Percentiles rank a stretch among this genome's conserved stretches.
Evolutionary conservation across 2,113 vertebrate genomes (phyloP).

Genomic region (Periophthalmodon schlosseri): DNA sequence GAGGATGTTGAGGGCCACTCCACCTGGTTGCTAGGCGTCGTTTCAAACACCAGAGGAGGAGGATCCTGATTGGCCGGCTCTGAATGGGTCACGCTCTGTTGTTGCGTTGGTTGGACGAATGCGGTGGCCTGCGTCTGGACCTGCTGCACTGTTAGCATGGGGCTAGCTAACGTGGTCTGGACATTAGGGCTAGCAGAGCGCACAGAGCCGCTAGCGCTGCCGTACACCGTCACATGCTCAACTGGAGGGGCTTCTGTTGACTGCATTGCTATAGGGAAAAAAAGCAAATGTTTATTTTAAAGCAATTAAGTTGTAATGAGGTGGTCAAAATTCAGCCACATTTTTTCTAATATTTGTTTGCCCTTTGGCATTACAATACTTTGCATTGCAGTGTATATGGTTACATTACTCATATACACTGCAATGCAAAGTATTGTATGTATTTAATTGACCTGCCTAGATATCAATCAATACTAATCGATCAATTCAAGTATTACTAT

Average conservation of each 20-base stretch:
- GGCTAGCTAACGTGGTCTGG: conserved; percentile 85
- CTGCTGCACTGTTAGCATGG: conserved; percentile 88
- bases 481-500: too few relatives aligned
- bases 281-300: not conserved
- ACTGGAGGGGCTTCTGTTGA: conserved; percentile 84
- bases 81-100: conserved; percentile 86
- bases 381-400: too few relatives aligned
- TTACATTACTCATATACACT: too few relatives aligned
- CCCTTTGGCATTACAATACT: too few relatives aligned
- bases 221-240: conserved; percentile 93
- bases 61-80: conserved; percentile 89
- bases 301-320: too few relatives aligned
- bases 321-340: too few relatives aligned
- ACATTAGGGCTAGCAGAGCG: conserved; percentile 96
- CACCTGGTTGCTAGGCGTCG: conserved; percentile 86
- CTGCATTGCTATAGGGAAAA: conserved; percentile 84
- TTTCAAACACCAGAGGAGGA: conserved; percentile 82
- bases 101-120: conserved; percentile 97
- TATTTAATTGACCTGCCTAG: too few relatives aligned
- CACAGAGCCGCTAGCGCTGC: conserved; percentile 93
- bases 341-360: too few relatives aligned
- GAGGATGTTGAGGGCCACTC: conserved; percentile 93
- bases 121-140: conserved; percentile 90
- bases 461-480: too few relatives aligned
- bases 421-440: too few relatives aligned